Conservation (phyloP, 2,113 vertebrate genomes). For the Thermophis baileyi region DNA sequence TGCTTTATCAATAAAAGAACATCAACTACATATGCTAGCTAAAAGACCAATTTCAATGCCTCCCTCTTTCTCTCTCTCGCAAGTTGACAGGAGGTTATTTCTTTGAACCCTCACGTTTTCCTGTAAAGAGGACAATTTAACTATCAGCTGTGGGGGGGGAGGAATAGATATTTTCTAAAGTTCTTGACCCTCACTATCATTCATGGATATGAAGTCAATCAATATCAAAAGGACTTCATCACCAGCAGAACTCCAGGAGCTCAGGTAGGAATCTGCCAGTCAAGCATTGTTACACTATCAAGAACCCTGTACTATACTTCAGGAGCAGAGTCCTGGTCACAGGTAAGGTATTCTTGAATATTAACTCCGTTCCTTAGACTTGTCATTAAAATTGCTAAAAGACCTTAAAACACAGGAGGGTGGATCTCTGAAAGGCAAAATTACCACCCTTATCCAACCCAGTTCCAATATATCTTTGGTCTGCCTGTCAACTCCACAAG, state of each 20-base stretch:
- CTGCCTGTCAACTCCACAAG: neutral
- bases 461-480: neutral
- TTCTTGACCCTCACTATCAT: neutral
- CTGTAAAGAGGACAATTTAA: neutral
- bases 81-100: neutral
- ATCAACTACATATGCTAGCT: neutral
- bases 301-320: neutral
- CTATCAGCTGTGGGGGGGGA: neutral
- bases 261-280: neutral
- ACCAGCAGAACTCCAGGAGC: neutral
- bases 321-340: neutral
- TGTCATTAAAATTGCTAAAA: neutral
- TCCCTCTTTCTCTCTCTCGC: neutral
- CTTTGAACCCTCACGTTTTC: neutral
- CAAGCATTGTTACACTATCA: neutral
- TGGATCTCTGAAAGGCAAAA: neutral
- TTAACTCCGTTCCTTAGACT: neutral
- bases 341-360: neutral
- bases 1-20: neutral
- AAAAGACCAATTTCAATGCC: neutral
- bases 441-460: neutral
- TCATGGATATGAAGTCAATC: neutral
- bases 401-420: neutral
- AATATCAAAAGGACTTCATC: neutral
- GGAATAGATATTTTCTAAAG: neutral